Evolutionary conservation across 2,797 vertebrate species (phyloP).

Genomic region (Melanogrammus aeglefinus): DNA sequence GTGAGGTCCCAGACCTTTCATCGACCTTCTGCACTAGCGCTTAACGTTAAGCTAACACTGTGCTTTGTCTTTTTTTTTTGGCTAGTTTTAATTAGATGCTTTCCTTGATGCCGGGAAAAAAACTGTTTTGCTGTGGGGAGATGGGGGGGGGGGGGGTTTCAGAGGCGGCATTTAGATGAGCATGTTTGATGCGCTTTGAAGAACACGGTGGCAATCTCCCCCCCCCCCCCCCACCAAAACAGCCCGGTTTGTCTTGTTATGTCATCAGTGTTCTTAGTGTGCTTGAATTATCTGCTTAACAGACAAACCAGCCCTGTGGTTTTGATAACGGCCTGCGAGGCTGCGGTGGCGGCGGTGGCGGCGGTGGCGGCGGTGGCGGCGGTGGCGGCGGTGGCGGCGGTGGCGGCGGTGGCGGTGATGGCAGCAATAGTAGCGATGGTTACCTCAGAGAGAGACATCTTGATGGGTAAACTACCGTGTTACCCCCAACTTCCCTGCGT

Average conservation of each 20-base stretch:
- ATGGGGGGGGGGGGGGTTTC: too few species aligned
- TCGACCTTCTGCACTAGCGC: not conserved
- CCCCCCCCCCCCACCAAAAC: not conserved
- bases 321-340: conserved; percentile 25
- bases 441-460: not conserved
- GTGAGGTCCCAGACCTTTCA: not conserved
- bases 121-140: too few species aligned
- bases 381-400: too few species aligned
- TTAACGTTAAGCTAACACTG: not conserved
- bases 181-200: not conserved
- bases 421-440: not conserved
- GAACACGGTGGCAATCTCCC: not conserved
- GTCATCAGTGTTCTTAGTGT: conserved; percentile 50
- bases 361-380: too few species aligned
- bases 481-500: too few species aligned
- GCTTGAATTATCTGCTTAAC: conserved; percentile 46
- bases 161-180: not conserved
- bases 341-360: too few species aligned
- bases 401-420: too few species aligned
- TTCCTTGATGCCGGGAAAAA: too few species aligned
- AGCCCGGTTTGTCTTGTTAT: conserved; percentile 39
- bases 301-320: conserved; percentile 50
- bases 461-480: not conserved
- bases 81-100: not conserved
- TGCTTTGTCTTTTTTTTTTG: not conserved